Percentiles rank a stretch among this genome's conserved stretches.
Evolutionary conservation across 2,113 vertebrate genomes (phyloP).

Genomic region (Myotis lucifugus): DNA sequence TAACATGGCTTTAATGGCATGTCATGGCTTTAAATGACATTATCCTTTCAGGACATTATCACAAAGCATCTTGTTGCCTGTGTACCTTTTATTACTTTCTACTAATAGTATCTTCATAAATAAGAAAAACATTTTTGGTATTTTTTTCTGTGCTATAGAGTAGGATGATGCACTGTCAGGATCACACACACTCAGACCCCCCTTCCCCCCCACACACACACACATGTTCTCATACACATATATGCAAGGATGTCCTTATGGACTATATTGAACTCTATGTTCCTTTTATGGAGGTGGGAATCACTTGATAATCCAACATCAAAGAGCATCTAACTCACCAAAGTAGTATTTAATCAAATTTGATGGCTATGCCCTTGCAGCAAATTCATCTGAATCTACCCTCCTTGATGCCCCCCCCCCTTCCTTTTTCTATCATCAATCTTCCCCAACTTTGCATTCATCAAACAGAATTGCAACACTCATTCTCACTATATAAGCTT

Average conservation of each 20-base stretch:
- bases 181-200: neutral
- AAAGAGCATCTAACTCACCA: neutral
- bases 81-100: neutral
- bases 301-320: neutral
- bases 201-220: too few relatives aligned
- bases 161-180: neutral
- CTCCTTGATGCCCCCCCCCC: rapidly evolving
- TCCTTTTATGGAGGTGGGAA: neutral
- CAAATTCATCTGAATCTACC: neutral
- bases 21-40: neutral
- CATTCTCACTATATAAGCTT: constrained; percentile 58
- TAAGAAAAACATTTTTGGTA: constrained; percentile 15
- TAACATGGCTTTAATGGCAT: neutral
- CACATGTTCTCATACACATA: neutral
- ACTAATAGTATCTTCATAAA: neutral
- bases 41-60: neutral
- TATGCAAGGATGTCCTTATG: neutral
- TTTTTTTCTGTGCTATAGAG: neutral
- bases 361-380: neutral
- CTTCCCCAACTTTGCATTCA: constrained; percentile 32
- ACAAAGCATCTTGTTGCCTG: neutral
- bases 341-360: constrained; percentile 30
- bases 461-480: constrained; percentile 51
- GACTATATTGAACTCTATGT: neutral
- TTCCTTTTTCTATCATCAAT: neutral